phyloP scores from a whole-genome alignment of 2,888 invertebrate genomes.

The Chloroclystis v-ata region DNA sequence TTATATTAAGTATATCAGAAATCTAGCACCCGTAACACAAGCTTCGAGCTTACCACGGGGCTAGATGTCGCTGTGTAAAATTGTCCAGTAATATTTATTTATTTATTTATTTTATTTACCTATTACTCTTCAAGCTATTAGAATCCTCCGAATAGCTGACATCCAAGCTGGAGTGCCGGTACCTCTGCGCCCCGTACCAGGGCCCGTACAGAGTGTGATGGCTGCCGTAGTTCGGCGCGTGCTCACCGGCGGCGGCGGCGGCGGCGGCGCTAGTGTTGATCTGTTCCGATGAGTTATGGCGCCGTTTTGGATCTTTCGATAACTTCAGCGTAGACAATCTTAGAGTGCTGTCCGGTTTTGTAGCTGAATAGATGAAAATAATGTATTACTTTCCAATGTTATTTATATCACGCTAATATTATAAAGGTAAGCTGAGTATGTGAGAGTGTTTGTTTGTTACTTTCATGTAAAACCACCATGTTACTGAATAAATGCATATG shows the following conservation, averaged over 20 bases:
- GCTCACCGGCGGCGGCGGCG: slow-evolving; percentile 49
- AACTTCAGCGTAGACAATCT: slow-evolving; percentile 59
- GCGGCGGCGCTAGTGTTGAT: slow-evolving; percentile 52
- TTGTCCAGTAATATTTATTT: no score
- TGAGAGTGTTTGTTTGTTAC: no score
- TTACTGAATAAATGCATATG: no score
- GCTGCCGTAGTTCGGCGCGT: slow-evolving; percentile 64
- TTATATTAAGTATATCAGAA: no score
- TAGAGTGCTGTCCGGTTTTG: slow-evolving; percentile 53
- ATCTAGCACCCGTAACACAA: no score
- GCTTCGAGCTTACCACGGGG: no score
- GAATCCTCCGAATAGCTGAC: slow-evolving; percentile 83
- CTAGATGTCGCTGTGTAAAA: no score
- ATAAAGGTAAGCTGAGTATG: no score
- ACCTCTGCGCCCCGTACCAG: slow-evolving; percentile 58
- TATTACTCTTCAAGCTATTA: slow-evolving; percentile 81
- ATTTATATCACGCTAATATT: no score
- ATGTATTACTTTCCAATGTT: background rate
- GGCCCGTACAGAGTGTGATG: slow-evolving; percentile 62
- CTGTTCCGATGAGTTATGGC: slow-evolving; percentile 68
- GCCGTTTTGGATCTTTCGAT: slow-evolving; percentile 77
- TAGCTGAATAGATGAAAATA: slow-evolving; percentile 43
- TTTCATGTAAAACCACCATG: no score
- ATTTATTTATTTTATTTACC: no score
- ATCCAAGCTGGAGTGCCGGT: slow-evolving; percentile 67